Evolutionary conservation across 2,888 invertebrate genomes (phyloP).

Genomic region (Melieria picta): DNA sequence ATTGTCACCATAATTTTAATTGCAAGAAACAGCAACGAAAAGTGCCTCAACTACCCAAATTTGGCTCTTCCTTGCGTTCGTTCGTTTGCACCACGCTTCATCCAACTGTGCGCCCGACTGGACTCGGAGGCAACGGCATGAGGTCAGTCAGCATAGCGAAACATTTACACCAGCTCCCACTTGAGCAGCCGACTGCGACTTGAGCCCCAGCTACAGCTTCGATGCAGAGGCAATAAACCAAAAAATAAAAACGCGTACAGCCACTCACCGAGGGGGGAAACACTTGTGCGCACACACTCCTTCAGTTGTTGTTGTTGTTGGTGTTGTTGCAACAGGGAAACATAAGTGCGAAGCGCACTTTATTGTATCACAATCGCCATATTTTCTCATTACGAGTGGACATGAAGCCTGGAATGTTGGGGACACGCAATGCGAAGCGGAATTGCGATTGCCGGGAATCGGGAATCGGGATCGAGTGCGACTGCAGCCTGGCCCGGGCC

Average conservation of each 20-base stretch:
- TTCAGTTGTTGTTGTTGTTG: too few species aligned
- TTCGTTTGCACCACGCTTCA: too few species aligned
- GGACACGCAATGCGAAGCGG: conserved; percentile 51
- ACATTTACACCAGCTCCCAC: too few species aligned
- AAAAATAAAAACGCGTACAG: not conserved
- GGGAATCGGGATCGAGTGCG: conserved; percentile 9
- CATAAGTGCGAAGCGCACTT: conserved; percentile 65
- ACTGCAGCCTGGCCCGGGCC: not conserved
- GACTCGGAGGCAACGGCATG: too few species aligned
- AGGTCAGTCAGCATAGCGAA: too few species aligned
- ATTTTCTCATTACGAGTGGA: conserved; percentile 66
- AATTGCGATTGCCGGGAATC: not conserved
- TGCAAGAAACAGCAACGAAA: conserved; percentile 18
- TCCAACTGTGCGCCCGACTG: too few species aligned
- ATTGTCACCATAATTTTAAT: conserved; percentile 60
- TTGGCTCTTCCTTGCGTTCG: too few species aligned
- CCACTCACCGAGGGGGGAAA: not conserved
- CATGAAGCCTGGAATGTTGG: conserved; percentile 63
- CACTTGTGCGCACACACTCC: not conserved
- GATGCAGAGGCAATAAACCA: not conserved
- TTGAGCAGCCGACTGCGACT: not conserved
- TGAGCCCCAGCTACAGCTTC: not conserved
- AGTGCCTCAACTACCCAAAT: too few species aligned
- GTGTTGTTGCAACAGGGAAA: conserved; percentile 46
- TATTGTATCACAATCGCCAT: conserved; percentile 66